Base-by-base conservation (phyloP, 2,797 vertebrate species). In the Falco rusticolus region DNA sequence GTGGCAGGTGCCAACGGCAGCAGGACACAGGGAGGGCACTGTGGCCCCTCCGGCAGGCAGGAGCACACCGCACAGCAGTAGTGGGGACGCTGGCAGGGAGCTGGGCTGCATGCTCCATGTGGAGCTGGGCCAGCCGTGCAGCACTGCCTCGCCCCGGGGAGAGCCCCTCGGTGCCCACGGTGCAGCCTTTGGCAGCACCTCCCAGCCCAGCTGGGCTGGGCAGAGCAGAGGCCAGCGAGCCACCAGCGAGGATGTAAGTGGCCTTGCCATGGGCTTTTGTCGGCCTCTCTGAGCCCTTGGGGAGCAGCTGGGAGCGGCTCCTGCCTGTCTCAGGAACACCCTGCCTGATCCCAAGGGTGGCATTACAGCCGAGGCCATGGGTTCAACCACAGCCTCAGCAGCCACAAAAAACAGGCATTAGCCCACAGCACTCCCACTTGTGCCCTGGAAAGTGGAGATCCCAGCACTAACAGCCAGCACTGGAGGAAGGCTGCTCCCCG, bases 401-500 rank as follows among this genome's bases (percentile, higher is more conserved):
- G 60, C 71, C 43, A 41, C 68, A 64, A 83, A 57, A 51, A 25
- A 54, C 1, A 0, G 47, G 47, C 26, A 6, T 77, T 51, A 70
- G 41, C 53, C 53, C 10, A 4, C 0, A 6, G 47, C 61, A 18
- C 47, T 91, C 57, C 74, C 71, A n/a, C 31, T 37, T 13, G 3
- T 0, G 0, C 48, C 63, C 57, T 5, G 48, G 50, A 66, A 37
- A 74, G 47, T 3, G 1, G 16, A 13, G 37, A 84, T 61, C 41
- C 70, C 61, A 16, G 45, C 21, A 17, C 28, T 4, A 63, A 28
- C 13, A 28, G 56, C 31, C 3, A 1, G 64, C 54, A 18, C 12
- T 0, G 0, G 11, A 34, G 43, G 39, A 11, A 63, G 5, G 74
- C 74, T 34, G 31, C 57, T 65, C 16, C 0, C 21, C 4, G 1